Base-by-base conservation (phyloP, 2,113 vertebrate genomes). In the Larimichthys crocea region DNA sequence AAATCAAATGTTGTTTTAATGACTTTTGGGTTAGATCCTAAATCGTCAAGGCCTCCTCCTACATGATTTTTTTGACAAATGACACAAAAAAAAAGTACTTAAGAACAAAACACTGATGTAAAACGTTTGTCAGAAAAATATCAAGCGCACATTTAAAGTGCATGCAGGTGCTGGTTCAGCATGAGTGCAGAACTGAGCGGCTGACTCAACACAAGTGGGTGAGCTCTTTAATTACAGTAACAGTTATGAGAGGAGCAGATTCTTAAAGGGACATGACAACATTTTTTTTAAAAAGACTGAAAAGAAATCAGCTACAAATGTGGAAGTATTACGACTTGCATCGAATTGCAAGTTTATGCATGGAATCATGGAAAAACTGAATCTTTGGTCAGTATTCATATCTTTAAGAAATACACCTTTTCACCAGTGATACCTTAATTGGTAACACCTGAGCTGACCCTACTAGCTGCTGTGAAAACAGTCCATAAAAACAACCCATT, bases 1-100 rank as follows among this genome's bases (percentile, higher is more conserved):
- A 42, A 42, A 65, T 10, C 53, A 42, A 72, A 71, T 59, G 40
- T 81, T 46, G 8, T 64, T 70, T 76, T 82, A 64, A 71, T 71
- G 44, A 26, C 52, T 71, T 71, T 77, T 76, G 70, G 19, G 2
- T 49, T 48, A 6, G 42, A 60, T 26, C 52, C 4, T 10, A 44
- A 42, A 70, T n/a, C 59, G 16, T 19, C 22, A 7, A 46, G 69
- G 42, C 42, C 42, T 10, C 42, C 14, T 72, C 42, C 20, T 56
- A 44, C 19, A 46, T 49, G 24, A 60, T 22, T 22, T 40, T 40
- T 35, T 35, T 8, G 35, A 44, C 35, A 48, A 59, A 48, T 59
- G n/a, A 29, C 69, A 10, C 53, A 57, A 57, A 56, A 57, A 26
- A 9, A 5, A 35, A 35, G 20, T 35, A 40, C 8, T 40, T 40